Evolutionary conservation across 64 coral and sea anemone species (phyloP).

Genomic region (Porites lutea): DNA sequence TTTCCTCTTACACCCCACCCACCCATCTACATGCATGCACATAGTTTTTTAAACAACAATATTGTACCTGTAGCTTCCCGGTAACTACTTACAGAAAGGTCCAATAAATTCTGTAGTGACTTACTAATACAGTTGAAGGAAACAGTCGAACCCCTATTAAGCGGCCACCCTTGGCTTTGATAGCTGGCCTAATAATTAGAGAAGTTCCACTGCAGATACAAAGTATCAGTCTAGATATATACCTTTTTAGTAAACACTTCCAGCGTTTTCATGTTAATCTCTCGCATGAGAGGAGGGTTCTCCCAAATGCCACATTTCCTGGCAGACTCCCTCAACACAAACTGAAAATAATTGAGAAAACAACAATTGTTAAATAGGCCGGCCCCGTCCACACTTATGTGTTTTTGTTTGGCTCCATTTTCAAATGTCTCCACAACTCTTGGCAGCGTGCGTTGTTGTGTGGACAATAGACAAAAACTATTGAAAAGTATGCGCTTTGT

Average conservation of each 20-base stretch:
- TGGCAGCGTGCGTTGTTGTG: neutral
- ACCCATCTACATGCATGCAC: neutral
- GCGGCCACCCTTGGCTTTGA: too few species aligned
- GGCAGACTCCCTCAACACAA: neutral
- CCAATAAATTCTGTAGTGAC: neutral
- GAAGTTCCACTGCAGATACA: neutral
- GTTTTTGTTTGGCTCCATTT: too few species aligned
- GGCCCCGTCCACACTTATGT: neutral
- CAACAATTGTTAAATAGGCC: neutral
- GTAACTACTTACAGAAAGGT: neutral
- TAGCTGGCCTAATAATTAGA: neutral
- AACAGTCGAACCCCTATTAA: neutral
- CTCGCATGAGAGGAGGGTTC: slow-evolving; percentile 16
- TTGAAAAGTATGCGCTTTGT: neutral
- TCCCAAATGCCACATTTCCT: slow-evolving; percentile 19
- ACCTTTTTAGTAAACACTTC: slow-evolving; percentile 29
- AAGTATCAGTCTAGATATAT: neutral
- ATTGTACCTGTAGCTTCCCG: neutral
- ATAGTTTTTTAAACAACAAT: neutral
- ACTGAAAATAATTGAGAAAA: neutral
- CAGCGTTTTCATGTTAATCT: neutral
- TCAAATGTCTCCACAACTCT: too few species aligned
- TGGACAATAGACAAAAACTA: neutral
- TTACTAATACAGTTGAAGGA: neutral
- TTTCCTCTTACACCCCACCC: neutral